Evolutionary conservation across 2,888 invertebrate species (phyloP).

Genomic region (Ypsolopha scabrella): DNA sequence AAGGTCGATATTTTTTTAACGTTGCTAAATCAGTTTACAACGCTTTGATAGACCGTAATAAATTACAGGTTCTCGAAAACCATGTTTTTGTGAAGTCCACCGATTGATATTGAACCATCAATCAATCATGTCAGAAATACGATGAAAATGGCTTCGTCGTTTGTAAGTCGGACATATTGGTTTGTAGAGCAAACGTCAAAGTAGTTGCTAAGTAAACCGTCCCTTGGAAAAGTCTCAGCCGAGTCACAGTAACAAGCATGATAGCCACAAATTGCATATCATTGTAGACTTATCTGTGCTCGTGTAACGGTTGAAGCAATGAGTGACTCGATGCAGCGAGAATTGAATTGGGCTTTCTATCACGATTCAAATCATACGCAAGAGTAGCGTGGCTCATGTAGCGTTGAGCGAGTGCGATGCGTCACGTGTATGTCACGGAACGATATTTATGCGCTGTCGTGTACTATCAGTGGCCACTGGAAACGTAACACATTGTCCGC

Average conservation of each 20-base stretch:
- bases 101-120: background rate
- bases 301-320: background rate
- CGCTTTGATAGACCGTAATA: background rate
- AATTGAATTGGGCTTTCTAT: background rate
- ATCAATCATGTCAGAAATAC: background rate
- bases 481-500: constrained; percentile 22
- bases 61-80: background rate
- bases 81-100: background rate
- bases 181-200: background rate
- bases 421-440: constrained; percentile 32
- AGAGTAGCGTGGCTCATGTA: constrained; percentile 13
- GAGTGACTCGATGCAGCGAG: background rate
- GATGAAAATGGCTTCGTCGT: background rate
- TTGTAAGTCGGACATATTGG: too few relatives aligned
- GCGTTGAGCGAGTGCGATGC: constrained; percentile 38
- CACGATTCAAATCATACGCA: background rate
- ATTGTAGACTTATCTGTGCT: background rate
- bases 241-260: background rate
- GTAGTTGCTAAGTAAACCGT: background rate
- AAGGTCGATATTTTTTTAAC: background rate
- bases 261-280: background rate
- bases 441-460: constrained; percentile 44
- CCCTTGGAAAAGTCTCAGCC: background rate
- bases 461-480: constrained; percentile 28
- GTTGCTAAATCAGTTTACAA: background rate